A percentile compares a stretch with the other conserved stretches of the same genome.
Evolutionary conservation across 2,797 vertebrate species (phyloP).

Genomic region (Glossophaga mutica): DNA sequence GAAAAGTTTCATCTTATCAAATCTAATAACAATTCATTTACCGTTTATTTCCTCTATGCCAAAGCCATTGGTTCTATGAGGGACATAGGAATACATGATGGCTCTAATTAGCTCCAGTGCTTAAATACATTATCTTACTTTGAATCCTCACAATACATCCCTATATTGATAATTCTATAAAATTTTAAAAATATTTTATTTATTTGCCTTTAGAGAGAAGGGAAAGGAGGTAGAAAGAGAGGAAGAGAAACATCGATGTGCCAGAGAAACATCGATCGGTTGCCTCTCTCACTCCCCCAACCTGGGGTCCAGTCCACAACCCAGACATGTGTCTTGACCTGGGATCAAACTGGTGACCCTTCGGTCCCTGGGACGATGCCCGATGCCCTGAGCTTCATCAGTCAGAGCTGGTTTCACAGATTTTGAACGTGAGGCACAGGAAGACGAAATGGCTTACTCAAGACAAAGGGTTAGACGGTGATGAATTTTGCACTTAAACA

Average conservation of each 20-base stretch:
- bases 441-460: background rate
- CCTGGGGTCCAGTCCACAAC: background rate
- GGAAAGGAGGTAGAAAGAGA: background rate
- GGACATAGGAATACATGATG: background rate
- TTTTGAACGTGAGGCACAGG: background rate
- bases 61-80: background rate
- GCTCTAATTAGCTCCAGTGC: accelerated
- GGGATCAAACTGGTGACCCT: background rate
- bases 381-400: background rate
- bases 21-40: background rate
- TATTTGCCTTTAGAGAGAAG: background rate
- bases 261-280: background rate
- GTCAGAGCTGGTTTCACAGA: background rate
- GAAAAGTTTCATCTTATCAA: background rate
- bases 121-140: background rate
- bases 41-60: background rate
- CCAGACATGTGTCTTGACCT: background rate
- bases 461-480: background rate
- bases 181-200: background rate
- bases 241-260: background rate
- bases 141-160: background rate
- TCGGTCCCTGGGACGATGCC: background rate
- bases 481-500: background rate
- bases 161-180: background rate
- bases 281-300: background rate